Evolutionary conservation across 1,140 invertebrate genomes (phyloP).

Genomic region (Himalopsyche phryganea): DNA sequence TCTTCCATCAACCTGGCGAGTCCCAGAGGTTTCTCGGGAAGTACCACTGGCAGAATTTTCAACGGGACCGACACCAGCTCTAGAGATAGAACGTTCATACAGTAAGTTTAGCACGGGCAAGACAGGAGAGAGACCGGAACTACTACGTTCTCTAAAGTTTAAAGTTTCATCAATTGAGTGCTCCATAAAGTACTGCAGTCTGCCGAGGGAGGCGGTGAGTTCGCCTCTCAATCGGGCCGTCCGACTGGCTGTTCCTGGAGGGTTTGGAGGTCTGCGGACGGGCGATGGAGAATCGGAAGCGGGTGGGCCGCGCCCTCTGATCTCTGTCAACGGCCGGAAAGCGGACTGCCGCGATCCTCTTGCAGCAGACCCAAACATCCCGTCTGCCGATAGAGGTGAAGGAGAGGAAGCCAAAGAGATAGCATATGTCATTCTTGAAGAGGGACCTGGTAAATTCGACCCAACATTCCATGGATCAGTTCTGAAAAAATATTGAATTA

Average conservation of each 20-base stretch:
- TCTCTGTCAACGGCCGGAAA: slow-evolving; percentile 42
- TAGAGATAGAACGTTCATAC: not conserved
- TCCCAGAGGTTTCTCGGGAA: no score
- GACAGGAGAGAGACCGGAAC: slow-evolving; percentile 4
- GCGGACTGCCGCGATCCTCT: slow-evolving; percentile 38
- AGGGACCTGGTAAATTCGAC: no score
- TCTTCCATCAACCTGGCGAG: no score
- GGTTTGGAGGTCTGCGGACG: not conserved
- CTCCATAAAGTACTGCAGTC: slow-evolving; percentile 26
- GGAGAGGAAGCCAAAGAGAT: no score
- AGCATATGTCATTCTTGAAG: no score
- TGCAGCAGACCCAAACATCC: no score
- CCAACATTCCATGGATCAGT: no score
- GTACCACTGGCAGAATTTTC: no score
- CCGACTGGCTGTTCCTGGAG: not conserved
- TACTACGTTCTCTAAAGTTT: slow-evolving; percentile 18
- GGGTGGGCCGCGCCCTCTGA: slow-evolving; percentile 22
- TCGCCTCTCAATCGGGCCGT: slow-evolving; percentile 3
- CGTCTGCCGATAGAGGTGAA: no score
- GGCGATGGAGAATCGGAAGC: not conserved
- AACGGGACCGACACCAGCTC: not conserved
- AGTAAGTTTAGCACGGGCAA: no score
- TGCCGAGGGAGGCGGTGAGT: slow-evolving; percentile 23
- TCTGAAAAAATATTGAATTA: no score
- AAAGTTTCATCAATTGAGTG: slow-evolving; percentile 29